Evolutionary conservation across 35 echinoderm and acorn worm species (phyloP), one percentile per base, ranked within the genome.

Genomic region (Heliocidaris tuberculata): DNA sequence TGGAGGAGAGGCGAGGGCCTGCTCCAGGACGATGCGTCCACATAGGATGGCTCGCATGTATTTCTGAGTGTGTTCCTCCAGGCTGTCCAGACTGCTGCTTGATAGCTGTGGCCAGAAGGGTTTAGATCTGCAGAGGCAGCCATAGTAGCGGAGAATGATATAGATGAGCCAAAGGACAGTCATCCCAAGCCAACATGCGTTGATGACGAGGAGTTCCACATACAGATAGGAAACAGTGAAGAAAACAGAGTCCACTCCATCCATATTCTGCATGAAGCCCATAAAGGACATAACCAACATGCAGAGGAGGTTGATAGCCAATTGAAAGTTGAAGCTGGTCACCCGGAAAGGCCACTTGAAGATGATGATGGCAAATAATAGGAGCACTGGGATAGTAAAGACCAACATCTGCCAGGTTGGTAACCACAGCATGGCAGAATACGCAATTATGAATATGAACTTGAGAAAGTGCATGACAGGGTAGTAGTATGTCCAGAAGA

Each of bases 401-500:
- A 95, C 59, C 17, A 92, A 78, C 78, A 96, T 96, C 95, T 99
- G 98, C 95, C 94, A 96, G 71, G 94, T 90, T 10, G 96, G 96
- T 30, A 96, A 93, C 95, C 93, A 95, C 31, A 99, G 88, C 89
- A 99, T 86, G 5, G 95, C 86, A 29, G 96, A 95, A 94, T 99
- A 99, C 15, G 96, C 90, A 15, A 95, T 71, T 27, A 99, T 85
- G 42, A 99, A 88, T 47, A 96, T 59, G 49, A 97, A 65, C 90
- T 99, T 99, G 86, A 99, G 48, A 31, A 99, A 96, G 50, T 95
- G 94, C 88, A 97, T 97, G 31, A 99, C 92, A 7, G 98, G 98
- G 31, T 96, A 94, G 90, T 97, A 99, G 85, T 99, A 99, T 4
- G 85, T 93, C 98, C 98, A 99, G 97, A 99, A 96, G 19, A 96